Evolutionary conservation across 2,113 vertebrate species (phyloP).

Genomic region (Chaetodon auriga): DNA sequence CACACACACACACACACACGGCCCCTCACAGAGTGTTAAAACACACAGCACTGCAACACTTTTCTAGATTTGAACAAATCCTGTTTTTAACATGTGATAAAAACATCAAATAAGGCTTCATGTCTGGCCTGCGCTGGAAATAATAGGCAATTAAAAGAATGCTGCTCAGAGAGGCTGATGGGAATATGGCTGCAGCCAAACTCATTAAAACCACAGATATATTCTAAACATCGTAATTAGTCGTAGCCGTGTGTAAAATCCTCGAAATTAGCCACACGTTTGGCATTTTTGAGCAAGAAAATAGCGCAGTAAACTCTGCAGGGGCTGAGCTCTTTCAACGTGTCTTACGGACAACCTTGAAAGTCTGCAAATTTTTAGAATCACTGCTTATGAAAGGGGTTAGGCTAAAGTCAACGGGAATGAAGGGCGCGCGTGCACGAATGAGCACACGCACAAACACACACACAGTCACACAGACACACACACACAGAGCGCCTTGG

Average conservation of each 20-base stretch:
- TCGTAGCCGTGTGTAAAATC: slow-evolving; percentile 13
- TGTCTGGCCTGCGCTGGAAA: slow-evolving; percentile 29
- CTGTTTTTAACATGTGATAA: slow-evolving; percentile 16
- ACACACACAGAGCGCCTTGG: slow-evolving; percentile 70
- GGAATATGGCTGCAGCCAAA: slow-evolving; percentile 54
- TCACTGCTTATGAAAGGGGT: slow-evolving; percentile 36
- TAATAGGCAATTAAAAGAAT: slow-evolving; percentile 67
- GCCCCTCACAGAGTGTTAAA: background rate
- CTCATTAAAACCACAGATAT: slow-evolving; percentile 66
- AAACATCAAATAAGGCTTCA: slow-evolving; percentile 26
- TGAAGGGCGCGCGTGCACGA: slow-evolving; percentile 40
- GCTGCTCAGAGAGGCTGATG: slow-evolving; percentile 57
- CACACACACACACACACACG: background rate
- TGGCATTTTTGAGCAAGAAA: background rate
- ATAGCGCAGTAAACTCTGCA: background rate
- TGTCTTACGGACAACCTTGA: slow-evolving; percentile 44
- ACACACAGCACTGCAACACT: slow-evolving; percentile 2
- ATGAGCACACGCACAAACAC: no score
- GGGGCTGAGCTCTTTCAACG: background rate
- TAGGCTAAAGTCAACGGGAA: slow-evolving; percentile 60
- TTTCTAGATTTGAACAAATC: slow-evolving; percentile 15
- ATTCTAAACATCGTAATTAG: slow-evolving; percentile 21
- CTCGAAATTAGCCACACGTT: background rate
- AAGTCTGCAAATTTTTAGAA: slow-evolving; percentile 41
- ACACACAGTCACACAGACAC: background rate